Evolutionary conservation across 37 sponge, comb jelly and placozoan species (phyloP).

Genomic region (Geodia barretti): DNA sequence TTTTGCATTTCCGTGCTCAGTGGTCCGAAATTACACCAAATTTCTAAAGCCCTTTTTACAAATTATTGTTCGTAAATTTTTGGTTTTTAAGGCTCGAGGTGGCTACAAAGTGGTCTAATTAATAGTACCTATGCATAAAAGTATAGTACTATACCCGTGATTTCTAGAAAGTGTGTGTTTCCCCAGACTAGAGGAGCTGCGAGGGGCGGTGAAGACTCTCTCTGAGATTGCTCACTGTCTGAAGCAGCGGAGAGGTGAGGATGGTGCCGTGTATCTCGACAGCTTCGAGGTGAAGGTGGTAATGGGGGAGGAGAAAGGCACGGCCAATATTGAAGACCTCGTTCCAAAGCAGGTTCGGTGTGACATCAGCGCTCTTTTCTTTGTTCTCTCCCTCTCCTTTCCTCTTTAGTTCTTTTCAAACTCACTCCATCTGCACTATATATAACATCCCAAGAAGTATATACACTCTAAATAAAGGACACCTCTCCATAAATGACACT

Average conservation of each 20-base stretch:
- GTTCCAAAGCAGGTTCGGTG: conserved; percentile 64
- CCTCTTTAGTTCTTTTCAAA: no score
- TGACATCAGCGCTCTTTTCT: no score
- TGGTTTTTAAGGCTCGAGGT: no score
- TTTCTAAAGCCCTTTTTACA: not conserved
- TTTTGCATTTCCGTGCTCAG: no score
- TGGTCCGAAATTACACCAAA: no score
- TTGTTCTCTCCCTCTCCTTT: no score
- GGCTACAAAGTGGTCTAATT: no score
- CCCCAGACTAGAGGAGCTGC: conserved; percentile 60
- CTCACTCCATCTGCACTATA: no score
- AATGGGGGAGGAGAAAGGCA: conserved; percentile 31
- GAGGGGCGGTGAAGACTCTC: conserved; percentile 17
- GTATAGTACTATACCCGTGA: not conserved
- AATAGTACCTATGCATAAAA: not conserved
- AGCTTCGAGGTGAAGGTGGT: conserved; percentile 65
- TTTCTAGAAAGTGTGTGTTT: no score
- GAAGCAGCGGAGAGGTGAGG: conserved; percentile 23
- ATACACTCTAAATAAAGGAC: no score
- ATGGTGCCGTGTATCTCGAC: conserved; percentile 76
- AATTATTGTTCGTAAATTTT: not conserved
- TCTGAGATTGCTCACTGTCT: conserved; percentile 45
- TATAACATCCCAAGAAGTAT: no score
- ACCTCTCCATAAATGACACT: no score
- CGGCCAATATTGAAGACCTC: conserved; percentile 51